Evolutionary conservation across 2,113 vertebrate species (phyloP).

Genomic region (Sapayoa aenigma): DNA sequence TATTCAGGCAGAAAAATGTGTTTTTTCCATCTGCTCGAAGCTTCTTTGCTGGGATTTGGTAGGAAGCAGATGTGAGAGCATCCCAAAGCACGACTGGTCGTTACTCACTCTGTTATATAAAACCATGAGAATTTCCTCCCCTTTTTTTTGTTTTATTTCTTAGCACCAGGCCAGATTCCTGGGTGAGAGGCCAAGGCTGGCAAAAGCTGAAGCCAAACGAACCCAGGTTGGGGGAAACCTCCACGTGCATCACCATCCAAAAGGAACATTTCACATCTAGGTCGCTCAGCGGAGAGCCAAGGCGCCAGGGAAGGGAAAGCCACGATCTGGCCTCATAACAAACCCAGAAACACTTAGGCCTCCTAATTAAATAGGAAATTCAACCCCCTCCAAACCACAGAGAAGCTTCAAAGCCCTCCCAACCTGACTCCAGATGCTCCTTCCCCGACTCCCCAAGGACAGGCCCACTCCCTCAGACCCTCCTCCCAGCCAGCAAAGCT

Average conservation of each 20-base stretch:
- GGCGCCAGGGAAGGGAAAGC: background rate
- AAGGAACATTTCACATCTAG: constrained; percentile 1
- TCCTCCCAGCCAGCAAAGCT: background rate
- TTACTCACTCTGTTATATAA: constrained; percentile 28
- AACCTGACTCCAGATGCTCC: constrained; percentile 23
- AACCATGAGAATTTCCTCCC: constrained; percentile 25
- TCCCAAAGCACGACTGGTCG: background rate
- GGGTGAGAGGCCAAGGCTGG: constrained; percentile 20
- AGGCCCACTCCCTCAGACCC: background rate
- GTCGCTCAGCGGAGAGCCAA: background rate
- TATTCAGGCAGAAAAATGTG: background rate
- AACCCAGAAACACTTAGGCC: constrained; percentile 28
- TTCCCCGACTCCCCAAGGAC: background rate
- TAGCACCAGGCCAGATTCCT: background rate
- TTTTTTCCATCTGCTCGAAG: constrained; percentile 11
- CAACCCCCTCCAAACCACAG: constrained; percentile 23
- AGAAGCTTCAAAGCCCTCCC: constrained; percentile 27
- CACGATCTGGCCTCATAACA: background rate
- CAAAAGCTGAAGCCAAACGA: background rate
- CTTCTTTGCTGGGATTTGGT: constrained; percentile 25
- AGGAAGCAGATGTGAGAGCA: constrained; percentile 56
- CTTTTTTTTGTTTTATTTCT: background rate
- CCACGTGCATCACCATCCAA: background rate
- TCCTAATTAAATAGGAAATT: constrained; percentile 37
- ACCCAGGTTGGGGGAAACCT: constrained; percentile 22